Evolutionary conservation across 1,140 invertebrate genomes (phyloP), one percentile per base, ranked within the genome.

Genomic region (Gonioctena quinquepunctata): DNA sequence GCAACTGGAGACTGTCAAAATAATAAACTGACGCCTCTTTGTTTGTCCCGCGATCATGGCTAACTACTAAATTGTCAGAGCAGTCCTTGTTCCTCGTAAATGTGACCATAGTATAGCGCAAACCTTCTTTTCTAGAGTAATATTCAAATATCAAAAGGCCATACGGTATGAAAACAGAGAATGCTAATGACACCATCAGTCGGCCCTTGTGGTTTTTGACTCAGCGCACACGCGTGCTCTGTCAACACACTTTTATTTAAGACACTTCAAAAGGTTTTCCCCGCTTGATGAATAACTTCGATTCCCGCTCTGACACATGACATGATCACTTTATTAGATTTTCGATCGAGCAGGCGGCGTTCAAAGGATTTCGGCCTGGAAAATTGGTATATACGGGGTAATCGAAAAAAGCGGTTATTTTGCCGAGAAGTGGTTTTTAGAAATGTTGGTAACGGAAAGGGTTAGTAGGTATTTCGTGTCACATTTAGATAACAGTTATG

Each of bases 261-360:
- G 23, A 33, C 60, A 62, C 60, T 62, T 62, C 60, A 62, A 62
- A 62, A 33, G 60, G 26, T 19, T 62, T 62, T 16, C 27, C 23
- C 56, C 56, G 22, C 25, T 62, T 62, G 60, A 62, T 27, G 16
- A 62, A 62, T 62, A 62, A 62, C 26, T 16, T 62, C 33, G 60
- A 18, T 23, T 48, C 5, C 60, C 16, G 26, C 33, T 28, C 26
- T 62, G 60, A 62, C 60, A 62, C 18, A 42, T 62, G 60, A 62
- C 60, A 62, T 48, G 60, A 62, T 62, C 60, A 62, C 28, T 62
- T 62, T 62, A 62, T 62, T 62, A 59, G 23, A 19, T 62, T 62
- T 62, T 62, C 60, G 52, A 16, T 19, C 52, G n/a, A 54, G 11
- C 6, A 42, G 56, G 56, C 16, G 56, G 25, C 18, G 25, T 25